Conservation (phyloP, 1,140 invertebrate genomes). For the Tetragonula clypearis region DNA sequence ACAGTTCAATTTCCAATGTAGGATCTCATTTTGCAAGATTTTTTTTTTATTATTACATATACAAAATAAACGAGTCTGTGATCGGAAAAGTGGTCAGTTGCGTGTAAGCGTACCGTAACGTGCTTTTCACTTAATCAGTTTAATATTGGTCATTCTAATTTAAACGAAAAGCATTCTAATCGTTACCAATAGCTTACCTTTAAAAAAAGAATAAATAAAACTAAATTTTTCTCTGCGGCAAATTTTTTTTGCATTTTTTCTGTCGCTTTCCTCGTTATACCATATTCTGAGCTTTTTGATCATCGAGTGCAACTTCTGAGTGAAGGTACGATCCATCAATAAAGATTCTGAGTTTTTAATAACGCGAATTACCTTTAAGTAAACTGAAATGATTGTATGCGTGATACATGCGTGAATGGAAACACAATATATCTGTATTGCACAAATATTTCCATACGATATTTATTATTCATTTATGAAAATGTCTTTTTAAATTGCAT, state of each 20-base stretch:
- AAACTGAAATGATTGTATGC: conserved; percentile 34
- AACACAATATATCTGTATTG: neutral
- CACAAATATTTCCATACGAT: conserved; percentile 6
- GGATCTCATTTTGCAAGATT: neutral
- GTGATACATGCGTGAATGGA: conserved; percentile 32
- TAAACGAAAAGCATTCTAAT: conserved; percentile 13
- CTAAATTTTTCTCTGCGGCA: conserved; percentile 42
- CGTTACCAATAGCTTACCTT: conserved; percentile 14
- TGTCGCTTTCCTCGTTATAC: conserved; percentile 49
- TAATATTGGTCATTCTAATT: conserved; percentile 18
- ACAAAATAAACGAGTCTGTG: neutral
- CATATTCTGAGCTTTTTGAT: conserved; percentile 38
- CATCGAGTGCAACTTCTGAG: conserved; percentile 27
- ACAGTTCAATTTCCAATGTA: neutral
- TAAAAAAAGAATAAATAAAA: conserved; percentile 3
- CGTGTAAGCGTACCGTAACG: conserved; percentile 45
- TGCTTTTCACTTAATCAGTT: conserved; percentile 35
- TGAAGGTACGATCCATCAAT: conserved; percentile 36
- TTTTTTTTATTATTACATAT: no score
- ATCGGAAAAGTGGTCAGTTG: conserved; percentile 36
- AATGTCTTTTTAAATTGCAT: neutral
- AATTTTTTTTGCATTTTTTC: conserved; percentile 41
- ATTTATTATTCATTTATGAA: neutral
- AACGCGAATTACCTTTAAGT: conserved; percentile 17
- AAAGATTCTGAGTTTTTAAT: conserved; percentile 20